Percentiles rank a stretch among this genome's conserved stretches.
These are phyloP conservation scores for Argyresthia albistria DNA, from an alignment of 2,888 invertebrate genomes.

Conservation along the genomic window DNA sequence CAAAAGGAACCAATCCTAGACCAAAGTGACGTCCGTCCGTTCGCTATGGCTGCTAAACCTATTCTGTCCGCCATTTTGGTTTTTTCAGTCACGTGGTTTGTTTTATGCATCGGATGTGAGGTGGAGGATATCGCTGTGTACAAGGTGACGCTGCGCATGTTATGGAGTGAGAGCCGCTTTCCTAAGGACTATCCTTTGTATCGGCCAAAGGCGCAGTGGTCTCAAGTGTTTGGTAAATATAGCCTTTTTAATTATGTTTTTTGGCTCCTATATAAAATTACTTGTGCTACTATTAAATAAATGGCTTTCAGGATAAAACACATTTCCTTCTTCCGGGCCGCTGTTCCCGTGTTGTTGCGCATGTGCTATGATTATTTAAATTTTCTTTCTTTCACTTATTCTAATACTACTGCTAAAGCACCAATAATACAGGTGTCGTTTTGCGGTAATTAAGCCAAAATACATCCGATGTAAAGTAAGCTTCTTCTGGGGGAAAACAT, in stretches of 20 bases:
- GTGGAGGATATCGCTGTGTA: constrained; percentile 88
- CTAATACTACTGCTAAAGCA: no score
- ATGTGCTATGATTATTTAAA: no score
- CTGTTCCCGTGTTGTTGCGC: background rate
- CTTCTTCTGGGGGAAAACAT: no score
- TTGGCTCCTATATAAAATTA: background rate
- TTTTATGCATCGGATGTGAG: constrained; percentile 66
- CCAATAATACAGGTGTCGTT: background rate
- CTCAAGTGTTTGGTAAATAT: constrained; percentile 88
- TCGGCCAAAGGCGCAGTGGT: constrained; percentile 94
- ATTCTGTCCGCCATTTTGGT: constrained; percentile 54
- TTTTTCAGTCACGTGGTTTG: constrained; percentile 25
- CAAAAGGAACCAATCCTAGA: constrained; percentile 5
- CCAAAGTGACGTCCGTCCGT: constrained; percentile 20
- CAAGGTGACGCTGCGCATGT: constrained; percentile 86
- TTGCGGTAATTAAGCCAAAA: background rate
- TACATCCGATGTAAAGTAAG: background rate
- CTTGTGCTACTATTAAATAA: no score
- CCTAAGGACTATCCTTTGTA: constrained; percentile 93
- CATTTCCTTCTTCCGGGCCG: no score
- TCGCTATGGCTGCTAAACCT: constrained; percentile 28
- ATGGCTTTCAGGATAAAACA: no score
- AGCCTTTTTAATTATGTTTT: background rate
- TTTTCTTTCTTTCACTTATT: no score
- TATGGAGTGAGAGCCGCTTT: constrained; percentile 90